phyloP scores from a whole-genome alignment of 2,888 invertebrate genomes.

The Mantis religiosa region DNA sequence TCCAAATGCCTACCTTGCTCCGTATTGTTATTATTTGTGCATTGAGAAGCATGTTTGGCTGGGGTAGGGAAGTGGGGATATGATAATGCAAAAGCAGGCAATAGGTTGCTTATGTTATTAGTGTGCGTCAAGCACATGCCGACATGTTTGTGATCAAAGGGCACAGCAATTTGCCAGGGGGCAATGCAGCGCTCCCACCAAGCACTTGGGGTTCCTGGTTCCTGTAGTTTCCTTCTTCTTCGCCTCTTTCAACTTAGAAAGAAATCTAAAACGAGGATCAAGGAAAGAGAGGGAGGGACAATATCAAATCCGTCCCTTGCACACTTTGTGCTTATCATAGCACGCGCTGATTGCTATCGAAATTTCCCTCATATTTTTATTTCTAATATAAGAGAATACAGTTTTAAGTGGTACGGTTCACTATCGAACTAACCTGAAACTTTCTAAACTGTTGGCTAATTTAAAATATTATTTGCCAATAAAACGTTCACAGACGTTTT shows the following conservation, averaged over 20 bases:
- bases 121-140: constrained; percentile 1
- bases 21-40: background rate
- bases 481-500: too few relatives aligned
- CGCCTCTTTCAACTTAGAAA: background rate
- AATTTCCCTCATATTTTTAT: background rate
- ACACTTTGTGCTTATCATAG: background rate
- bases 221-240: background rate
- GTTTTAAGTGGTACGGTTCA: too few relatives aligned
- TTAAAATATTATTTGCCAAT: background rate
- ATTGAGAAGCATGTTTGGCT: background rate
- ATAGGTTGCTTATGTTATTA: background rate
- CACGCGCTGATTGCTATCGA: background rate
- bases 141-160: constrained; percentile 3
- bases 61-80: background rate
- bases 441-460: background rate
- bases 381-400: background rate
- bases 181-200: background rate
- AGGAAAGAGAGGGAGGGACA: background rate
- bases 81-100: background rate
- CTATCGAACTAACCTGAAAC: background rate
- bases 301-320: background rate
- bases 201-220: background rate
- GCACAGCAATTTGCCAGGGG: background rate
- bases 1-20: background rate
- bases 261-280: background rate